Base-by-base conservation (phyloP, 2,888 invertebrate species). In the Priocnemis perturbator region DNA sequence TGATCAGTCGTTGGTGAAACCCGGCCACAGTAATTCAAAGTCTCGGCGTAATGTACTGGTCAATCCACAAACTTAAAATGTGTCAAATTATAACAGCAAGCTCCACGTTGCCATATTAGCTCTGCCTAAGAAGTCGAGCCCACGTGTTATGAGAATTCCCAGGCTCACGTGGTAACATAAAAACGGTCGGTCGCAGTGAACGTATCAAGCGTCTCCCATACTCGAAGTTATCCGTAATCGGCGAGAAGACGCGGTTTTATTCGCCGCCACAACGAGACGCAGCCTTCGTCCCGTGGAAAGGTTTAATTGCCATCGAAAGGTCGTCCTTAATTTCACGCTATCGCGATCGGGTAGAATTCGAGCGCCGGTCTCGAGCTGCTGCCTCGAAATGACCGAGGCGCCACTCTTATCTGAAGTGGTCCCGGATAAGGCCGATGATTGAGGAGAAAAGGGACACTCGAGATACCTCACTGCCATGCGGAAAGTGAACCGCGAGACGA, bases 301-400 rank as follows among this genome's bases (percentile, higher is more conserved):
- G 71, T 79, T 79, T 79, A 79, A 79, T 79, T 79, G 74, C 77
- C 77, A 78, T 69, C 79, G 80, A 79, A 73, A 74, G 78, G 73
- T 79, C 73, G 78, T 73, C 71, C 79, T 79, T 79, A 80, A 80
- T 80, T 80, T 78, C 60, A 68, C 74, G 74, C 68, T 79, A 79
- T 81, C 81, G 73, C 68, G 74, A 79, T 76, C 77, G 69, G 37
- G 21, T 69, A 71, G 73, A 71, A 77, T 72, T 71, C 76, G 74
- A 76, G 71, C 68, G 57, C 69, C 69, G 69, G 74, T 37, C 37
- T 37, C 37, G 37, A 37, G 37, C 11, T 67, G 74, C 74, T 64
- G 74, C 67, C 79, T 78, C 77, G 78, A 83, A 85, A 85, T 85
- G 85, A 84, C 82, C 82, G 69, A 81, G 86, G 85, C 86, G 86